Evolutionary conservation across 2,113 vertebrate species (phyloP), one percentile per base, ranked within the genome.

Genomic region (Hyaena hyaena): DNA sequence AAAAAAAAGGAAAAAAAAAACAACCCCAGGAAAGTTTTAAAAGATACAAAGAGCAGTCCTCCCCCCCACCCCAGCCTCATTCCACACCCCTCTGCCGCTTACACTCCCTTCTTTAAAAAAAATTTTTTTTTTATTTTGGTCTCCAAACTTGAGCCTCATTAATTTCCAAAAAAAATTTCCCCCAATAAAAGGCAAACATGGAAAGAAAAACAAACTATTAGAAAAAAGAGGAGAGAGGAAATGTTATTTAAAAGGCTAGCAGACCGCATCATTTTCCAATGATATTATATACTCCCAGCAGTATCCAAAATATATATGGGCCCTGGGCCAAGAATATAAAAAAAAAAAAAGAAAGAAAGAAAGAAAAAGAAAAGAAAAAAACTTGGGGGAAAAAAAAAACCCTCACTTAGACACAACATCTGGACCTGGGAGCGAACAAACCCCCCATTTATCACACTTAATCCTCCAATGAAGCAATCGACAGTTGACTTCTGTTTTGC

Each of bases 211-310:
- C 99, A 99, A 99, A 99, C 99, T 99, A 99, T 99, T 99, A 99
- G 99, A 99, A 99, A 99, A 99, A 99, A 99, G 99, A 99, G 99
- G 99, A 99, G 99, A 99, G 99, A 99, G 99, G 99, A 99, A 99
- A 99, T 99, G 99, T 99, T 99, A 99, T 99, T 99, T 99, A 99
- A 99, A 99, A 99, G 99, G 99, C 99, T 99, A 99, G 99, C 99
- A 99, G 99, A 99, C 99, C 99, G 99, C 99, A 99, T 99, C 99
- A 99, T 99, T 99, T 99, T 99, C 99, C 99, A 99, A 99, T 99
- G 99, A 99, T 99, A 99, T 99, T 99, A 99, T 99, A 99, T 99
- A 99, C 99, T 99, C 99, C 99, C 99, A 98, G 99, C 99, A 99
- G 99, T 99, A 99, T 99, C 99, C 99, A 99, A 99, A 99, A 99